phyloP scores from a whole-genome alignment of 2,888 invertebrate species.

The Callinectes sapidus region DNA sequence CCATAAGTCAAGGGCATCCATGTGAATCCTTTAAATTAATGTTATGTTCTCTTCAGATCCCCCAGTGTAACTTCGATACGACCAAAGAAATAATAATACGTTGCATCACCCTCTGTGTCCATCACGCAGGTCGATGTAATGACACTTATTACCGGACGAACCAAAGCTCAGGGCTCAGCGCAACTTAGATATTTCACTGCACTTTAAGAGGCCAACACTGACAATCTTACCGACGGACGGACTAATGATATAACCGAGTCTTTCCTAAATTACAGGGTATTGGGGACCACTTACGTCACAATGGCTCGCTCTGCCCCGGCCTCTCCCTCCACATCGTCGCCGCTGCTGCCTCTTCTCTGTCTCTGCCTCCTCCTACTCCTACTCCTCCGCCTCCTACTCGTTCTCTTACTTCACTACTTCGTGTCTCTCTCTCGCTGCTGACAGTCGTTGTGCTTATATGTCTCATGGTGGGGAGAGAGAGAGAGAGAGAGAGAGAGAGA shows the following conservation, averaged over 20 bases:
- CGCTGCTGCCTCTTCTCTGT: background rate
- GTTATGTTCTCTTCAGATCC: constrained; percentile 41
- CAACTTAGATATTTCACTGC: constrained; percentile 50
- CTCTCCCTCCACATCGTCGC: background rate
- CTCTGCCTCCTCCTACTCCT: background rate
- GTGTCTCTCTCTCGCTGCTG: constrained; percentile 14
- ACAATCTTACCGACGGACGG: constrained; percentile 51
- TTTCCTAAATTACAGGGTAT: constrained; percentile 53
- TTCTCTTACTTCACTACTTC: constrained; percentile 13
- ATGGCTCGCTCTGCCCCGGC: constrained; percentile 37
- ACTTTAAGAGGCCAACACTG: constrained; percentile 51
- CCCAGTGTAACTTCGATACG: constrained; percentile 39
- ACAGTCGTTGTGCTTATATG: background rate
- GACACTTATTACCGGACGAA: constrained; percentile 44
- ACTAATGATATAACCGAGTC: constrained; percentile 50
- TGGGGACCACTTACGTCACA: constrained; percentile 46
- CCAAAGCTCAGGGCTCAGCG: constrained; percentile 39
- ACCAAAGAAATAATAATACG: constrained; percentile 45
- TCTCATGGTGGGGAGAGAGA: background rate
- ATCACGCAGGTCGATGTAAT: constrained; percentile 48
- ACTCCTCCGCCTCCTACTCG: background rate
- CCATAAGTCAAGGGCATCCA: constrained; percentile 32
- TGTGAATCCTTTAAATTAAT: constrained; percentile 43
- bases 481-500: constrained; percentile 26
- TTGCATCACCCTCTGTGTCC: constrained; percentile 39